phyloP scores from a whole-genome alignment of 2,113 vertebrate species.

The Apeltes quadracus region DNA sequence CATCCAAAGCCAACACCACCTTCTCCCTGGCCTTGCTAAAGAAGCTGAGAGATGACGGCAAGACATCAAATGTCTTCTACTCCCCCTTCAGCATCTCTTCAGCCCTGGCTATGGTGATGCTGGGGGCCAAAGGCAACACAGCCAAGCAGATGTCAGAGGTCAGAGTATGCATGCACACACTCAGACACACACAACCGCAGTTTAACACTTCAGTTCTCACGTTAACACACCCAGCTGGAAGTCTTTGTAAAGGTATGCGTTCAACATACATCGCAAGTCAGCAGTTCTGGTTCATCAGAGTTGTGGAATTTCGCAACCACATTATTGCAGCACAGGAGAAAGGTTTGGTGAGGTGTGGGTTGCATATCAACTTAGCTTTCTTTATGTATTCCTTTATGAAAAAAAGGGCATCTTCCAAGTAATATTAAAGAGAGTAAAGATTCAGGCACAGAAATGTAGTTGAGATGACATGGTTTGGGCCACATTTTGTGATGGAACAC shows the following conservation, averaged over 20 bases:
- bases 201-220: neutral
- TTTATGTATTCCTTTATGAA: neutral
- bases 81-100: constrained; percentile 87
- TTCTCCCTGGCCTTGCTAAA: constrained; percentile 85
- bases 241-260: neutral
- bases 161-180: neutral
- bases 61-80: constrained; percentile 80
- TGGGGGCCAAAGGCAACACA: constrained; percentile 85
- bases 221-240: neutral
- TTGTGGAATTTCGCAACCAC: neutral
- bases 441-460: neutral
- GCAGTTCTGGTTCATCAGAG: neutral
- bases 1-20: constrained; percentile 78
- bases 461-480: neutral
- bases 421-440: neutral
- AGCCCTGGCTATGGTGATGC: constrained; percentile 84
- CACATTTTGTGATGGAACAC: neutral
- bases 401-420: neutral
- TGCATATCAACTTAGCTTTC: neutral
- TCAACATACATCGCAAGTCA: neutral
- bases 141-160: constrained; percentile 87
- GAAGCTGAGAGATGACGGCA: constrained; percentile 74
- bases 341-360: neutral
- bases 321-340: neutral
- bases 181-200: neutral